A percentile compares a stretch with the other conserved stretches of the same genome.
These are phyloP conservation scores for Drosophila pruinosa DNA, from an alignment of 1,140 invertebrate species.

Conservation along the genomic window DNA sequence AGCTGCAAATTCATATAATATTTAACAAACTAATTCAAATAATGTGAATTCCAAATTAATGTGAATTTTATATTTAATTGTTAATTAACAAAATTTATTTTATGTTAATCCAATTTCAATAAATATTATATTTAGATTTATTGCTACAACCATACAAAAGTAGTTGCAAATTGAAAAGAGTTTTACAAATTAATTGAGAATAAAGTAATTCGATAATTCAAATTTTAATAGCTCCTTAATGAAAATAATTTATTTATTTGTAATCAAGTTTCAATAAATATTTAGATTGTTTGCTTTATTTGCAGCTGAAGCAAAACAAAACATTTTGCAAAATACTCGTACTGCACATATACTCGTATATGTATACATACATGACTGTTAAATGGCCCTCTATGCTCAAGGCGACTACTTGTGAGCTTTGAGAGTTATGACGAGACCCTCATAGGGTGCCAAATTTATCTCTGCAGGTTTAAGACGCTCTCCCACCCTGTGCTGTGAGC, in stretches of 20 bases:
- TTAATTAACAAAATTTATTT: too few relatives aligned
- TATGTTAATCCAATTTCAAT: too few relatives aligned
- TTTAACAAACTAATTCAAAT: background rate
- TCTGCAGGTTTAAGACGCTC: conserved; percentile 62
- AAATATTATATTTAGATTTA: too few relatives aligned
- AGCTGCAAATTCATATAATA: background rate
- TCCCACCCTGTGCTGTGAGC: conserved; percentile 80
- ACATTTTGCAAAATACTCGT: background rate
- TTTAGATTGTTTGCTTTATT: background rate
- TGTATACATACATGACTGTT: background rate
- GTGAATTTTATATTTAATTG: too few relatives aligned
- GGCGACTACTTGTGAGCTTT: conserved; percentile 36
- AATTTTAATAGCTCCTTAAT: too few relatives aligned
- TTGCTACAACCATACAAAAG: too few relatives aligned
- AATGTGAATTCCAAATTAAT: too few relatives aligned
- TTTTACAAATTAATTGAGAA: background rate
- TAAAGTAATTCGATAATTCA: too few relatives aligned
- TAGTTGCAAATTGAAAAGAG: background rate
- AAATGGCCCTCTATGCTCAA: background rate
- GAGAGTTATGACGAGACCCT: conserved; percentile 54
- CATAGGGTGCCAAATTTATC: conserved; percentile 44
- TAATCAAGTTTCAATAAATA: background rate
- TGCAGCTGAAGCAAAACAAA: background rate
- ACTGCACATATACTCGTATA: background rate
- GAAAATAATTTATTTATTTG: background rate